These are phyloP conservation scores for Leptinotarsa defecta DNA, from an alignment of 1,140 invertebrate species.

Conservation along the genomic window DNA sequence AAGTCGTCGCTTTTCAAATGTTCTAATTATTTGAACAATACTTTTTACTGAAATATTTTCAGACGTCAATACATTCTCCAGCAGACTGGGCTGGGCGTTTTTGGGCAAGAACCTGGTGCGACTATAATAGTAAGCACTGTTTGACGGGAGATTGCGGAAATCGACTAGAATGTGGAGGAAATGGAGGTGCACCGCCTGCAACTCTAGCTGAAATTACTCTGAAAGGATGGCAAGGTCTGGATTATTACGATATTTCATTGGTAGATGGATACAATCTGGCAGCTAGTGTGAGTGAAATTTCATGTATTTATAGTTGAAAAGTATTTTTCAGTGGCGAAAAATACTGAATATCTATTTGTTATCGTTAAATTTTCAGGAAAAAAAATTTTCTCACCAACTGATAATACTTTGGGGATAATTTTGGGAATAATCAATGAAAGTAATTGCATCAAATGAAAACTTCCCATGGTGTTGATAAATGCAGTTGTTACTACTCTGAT, in stretches of 20 bases:
- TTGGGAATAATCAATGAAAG: no score
- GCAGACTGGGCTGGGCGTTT: constrained; percentile 53
- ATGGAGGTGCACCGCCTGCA: constrained; percentile 57
- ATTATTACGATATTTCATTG: constrained; percentile 59
- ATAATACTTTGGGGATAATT: no score
- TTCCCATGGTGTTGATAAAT: no score
- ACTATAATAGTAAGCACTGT: constrained; percentile 42
- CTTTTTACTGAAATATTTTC: constrained; percentile 1
- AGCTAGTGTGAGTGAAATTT: constrained; percentile 38
- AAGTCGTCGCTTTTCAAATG: no score
- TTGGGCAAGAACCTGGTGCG: constrained; percentile 56
- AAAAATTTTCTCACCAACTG: no score
- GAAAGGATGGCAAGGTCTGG: constrained; percentile 49
- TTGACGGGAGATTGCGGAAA: constrained; percentile 57
- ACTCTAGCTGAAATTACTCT: constrained; percentile 59
- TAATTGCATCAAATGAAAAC: no score
- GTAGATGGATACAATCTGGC: constrained; percentile 58
- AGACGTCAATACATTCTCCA: constrained; percentile 34
- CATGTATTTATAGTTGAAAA: no score
- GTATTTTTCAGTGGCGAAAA: no score
- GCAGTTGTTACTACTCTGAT: no score
- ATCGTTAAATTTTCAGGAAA: no score
- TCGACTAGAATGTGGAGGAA: constrained; percentile 55
- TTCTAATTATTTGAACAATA: no score
- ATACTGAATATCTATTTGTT: no score